phyloP scores from a whole-genome alignment of 2,797 vertebrate species.

The Molossus molossus region DNA sequence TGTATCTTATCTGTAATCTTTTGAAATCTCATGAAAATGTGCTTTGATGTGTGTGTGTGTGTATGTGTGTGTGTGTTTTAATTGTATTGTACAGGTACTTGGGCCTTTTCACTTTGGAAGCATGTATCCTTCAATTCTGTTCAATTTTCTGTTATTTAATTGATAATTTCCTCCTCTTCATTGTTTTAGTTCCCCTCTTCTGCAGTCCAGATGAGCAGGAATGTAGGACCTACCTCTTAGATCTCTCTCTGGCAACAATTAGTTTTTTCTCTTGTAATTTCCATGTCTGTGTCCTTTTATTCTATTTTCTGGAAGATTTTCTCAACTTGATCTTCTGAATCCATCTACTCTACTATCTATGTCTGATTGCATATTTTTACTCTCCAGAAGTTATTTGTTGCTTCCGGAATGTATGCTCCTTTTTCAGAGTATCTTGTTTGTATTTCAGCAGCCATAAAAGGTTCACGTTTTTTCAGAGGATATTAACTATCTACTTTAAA shows the following conservation, averaged over 20 bases:
- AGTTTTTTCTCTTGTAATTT: slow-evolving; percentile 39
- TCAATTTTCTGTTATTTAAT: slow-evolving; percentile 48
- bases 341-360: neutral
- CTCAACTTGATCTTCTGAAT: slow-evolving; percentile 44
- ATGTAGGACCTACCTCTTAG: neutral
- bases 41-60: neutral
- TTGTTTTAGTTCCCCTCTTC: neutral
- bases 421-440: neutral
- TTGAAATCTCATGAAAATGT: slow-evolving; percentile 38
- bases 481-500: neutral
- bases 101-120: neutral
- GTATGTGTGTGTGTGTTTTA: neutral
- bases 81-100: neutral
- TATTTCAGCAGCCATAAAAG: neutral
- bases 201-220: neutral
- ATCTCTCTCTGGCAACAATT: neutral
- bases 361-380: neutral
- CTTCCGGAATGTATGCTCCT: neutral
- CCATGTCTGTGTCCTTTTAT: neutral
- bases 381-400: neutral
- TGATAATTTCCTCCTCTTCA: neutral
- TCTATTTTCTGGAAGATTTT: slow-evolving; percentile 8
- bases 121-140: neutral
- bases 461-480: slow-evolving; percentile 53
- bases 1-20: slow-evolving; percentile 49